Evolutionary conservation across 1,140 invertebrate species (phyloP).

Genomic region (Parapsyche elsis): DNA sequence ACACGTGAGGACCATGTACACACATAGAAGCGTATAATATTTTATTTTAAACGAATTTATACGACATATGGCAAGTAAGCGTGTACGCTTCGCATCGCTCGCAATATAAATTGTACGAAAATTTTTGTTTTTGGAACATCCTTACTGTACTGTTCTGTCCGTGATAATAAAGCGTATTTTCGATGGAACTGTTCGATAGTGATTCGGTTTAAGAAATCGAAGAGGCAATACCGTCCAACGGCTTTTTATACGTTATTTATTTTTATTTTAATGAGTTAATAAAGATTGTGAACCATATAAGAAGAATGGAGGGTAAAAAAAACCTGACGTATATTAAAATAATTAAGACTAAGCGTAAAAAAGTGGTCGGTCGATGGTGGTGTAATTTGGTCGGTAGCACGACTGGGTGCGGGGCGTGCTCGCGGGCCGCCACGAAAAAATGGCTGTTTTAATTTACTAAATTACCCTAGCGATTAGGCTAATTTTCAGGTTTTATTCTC

Average conservation of each 20-base stretch:
- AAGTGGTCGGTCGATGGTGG: not conserved
- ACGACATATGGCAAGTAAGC: too few species aligned
- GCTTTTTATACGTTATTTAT: not conserved
- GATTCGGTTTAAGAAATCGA: too few species aligned
- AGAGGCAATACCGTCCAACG: too few species aligned
- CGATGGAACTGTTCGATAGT: too few species aligned
- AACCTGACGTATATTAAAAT: constrained; percentile 11
- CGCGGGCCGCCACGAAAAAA: constrained; percentile 4
- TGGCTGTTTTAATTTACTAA: constrained; percentile 42
- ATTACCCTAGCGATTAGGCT: constrained; percentile 39
- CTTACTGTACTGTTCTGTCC: too few species aligned
- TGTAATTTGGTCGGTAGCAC: constrained; percentile 27
- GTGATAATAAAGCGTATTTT: too few species aligned
- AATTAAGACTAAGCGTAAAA: constrained; percentile 28
- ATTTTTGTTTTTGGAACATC: too few species aligned
- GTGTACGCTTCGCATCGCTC: too few species aligned
- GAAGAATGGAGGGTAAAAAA: not conserved
- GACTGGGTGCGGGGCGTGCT: not conserved
- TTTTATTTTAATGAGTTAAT: constrained; percentile 8
- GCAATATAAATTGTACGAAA: too few species aligned
- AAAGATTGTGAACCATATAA: constrained; percentile 5
- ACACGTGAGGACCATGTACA: too few species aligned
- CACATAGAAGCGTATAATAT: too few species aligned
- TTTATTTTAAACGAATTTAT: too few species aligned
- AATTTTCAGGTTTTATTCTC: constrained; percentile 35